phyloP scores from a whole-genome alignment of 2,888 invertebrate genomes.

The Rhingia campestris region DNA sequence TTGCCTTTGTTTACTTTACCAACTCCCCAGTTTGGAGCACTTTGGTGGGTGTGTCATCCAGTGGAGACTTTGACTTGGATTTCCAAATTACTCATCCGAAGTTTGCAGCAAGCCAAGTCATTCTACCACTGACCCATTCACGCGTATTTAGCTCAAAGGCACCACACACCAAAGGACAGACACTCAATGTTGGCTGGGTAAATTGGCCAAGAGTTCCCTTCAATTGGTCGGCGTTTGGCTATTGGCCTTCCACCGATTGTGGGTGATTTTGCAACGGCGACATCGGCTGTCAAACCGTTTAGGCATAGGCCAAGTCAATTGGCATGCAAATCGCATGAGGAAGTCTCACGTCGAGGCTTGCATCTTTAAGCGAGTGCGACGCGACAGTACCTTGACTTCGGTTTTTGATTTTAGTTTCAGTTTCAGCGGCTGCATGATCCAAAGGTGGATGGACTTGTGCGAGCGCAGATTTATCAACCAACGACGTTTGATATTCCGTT shows the following conservation, averaged over 20 bases:
- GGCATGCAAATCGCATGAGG: constrained; percentile 69
- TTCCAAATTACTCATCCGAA: not conserved
- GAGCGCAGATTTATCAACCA: constrained; percentile 12
- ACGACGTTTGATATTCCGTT: not conserved
- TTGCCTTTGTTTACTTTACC: not conserved
- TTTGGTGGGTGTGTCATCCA: constrained; percentile 60
- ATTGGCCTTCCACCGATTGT: constrained; percentile 46
- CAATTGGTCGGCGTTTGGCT: constrained; percentile 27
- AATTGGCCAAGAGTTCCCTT: constrained; percentile 60
- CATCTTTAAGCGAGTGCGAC: constrained; percentile 46
- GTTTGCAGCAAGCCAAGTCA: not conserved
- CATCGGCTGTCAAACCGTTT: constrained; percentile 23
- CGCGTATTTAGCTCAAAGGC: constrained; percentile 68
- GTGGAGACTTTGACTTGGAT: constrained; percentile 6
- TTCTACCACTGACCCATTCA: constrained; percentile 23
- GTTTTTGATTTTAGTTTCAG: constrained; percentile 20
- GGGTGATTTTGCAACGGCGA: constrained; percentile 63
- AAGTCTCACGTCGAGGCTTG: constrained; percentile 62
- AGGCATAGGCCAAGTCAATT: constrained; percentile 26
- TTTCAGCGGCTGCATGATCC: constrained; percentile 28
- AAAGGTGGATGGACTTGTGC: constrained; percentile 35
- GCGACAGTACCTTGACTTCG: constrained; percentile 59
- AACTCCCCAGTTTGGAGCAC: not conserved
- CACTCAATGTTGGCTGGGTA: constrained; percentile 43
- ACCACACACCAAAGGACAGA: constrained; percentile 56